Conservation (phyloP, 2,888 invertebrate species). For the Polydrusus pterygomalis region DNA sequence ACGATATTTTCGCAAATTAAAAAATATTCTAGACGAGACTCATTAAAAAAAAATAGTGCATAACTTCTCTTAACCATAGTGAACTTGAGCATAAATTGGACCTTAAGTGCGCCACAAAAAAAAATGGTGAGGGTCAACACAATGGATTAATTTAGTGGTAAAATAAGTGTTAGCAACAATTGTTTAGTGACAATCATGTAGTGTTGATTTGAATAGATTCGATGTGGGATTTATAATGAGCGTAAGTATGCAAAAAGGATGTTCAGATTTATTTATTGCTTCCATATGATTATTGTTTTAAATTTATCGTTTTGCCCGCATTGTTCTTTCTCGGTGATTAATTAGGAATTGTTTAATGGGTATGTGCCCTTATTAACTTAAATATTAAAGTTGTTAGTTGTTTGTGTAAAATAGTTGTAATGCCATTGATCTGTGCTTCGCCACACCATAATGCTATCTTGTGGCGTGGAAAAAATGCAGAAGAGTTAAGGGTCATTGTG, state of each 20-base stretch:
- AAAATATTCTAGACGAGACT: conserved; percentile 15
- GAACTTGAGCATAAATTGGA: conserved; percentile 39
- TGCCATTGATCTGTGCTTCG: no score
- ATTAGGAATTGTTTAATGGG: neutral
- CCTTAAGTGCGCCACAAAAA: conserved; percentile 22
- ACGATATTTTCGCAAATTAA: no score
- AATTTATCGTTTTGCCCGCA: conserved; percentile 3
- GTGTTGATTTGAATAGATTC: conserved; percentile 50
- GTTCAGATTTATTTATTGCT: conserved; percentile 39
- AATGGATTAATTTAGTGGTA: conserved; percentile 49
- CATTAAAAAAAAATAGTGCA: conserved; percentile 13
- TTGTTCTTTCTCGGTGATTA: neutral
- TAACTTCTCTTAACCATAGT: conserved; percentile 10
- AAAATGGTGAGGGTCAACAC: conserved; percentile 44
- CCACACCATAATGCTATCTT: no score
- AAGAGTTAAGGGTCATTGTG: no score
- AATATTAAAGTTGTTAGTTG: no score
- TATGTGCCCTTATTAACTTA: neutral
- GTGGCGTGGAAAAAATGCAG: no score
- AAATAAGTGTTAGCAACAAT: conserved; percentile 50
- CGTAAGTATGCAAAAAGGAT: conserved; percentile 43
- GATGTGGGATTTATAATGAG: conserved; percentile 44
- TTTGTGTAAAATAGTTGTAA: no score
- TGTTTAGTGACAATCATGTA: conserved; percentile 50
- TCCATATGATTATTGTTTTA: conserved; percentile 7